Percentiles rank a stretch among this genome's conserved stretches.
phyloP scores from a whole-genome alignment of 2,888 invertebrate species.

The Pyrocoelia pectoralis region DNA sequence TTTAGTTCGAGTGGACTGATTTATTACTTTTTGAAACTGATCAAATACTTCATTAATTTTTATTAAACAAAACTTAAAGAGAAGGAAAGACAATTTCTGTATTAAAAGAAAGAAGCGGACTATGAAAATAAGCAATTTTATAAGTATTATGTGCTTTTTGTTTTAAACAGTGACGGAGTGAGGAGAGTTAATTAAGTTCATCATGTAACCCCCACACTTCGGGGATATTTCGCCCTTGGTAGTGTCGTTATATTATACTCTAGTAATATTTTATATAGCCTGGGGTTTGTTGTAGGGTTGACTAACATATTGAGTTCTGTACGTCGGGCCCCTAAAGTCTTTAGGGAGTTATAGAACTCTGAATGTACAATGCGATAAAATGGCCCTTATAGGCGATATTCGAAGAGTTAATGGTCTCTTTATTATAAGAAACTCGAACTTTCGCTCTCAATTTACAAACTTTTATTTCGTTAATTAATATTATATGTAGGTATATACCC shows the following conservation, averaged over 20 bases:
- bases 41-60: neutral
- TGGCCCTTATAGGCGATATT: constrained; percentile 29
- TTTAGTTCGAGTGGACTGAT: constrained; percentile 20
- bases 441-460: constrained; percentile 4
- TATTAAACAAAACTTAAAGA: neutral
- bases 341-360: constrained; percentile 35
- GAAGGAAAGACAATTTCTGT: neutral
- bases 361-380: constrained; percentile 31
- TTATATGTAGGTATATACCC: neutral
- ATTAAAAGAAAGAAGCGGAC: constrained; percentile 17
- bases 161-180: constrained; percentile 51
- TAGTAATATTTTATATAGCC: constrained; percentile 50
- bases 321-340: constrained; percentile 38
- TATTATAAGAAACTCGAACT: neutral
- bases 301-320: constrained; percentile 48
- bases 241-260: constrained; percentile 51
- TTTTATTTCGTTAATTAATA: constrained; percentile 12
- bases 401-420: constrained; percentile 9
- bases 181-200: constrained; percentile 52
- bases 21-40: constrained; percentile 28
- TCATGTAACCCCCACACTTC: constrained; percentile 48
- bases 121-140: constrained; percentile 52
- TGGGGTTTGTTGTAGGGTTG: constrained; percentile 45
- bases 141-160: constrained; percentile 48
- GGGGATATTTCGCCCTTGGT: constrained; percentile 47